Evolutionary conservation across 2,113 vertebrate species (phyloP).

Genomic region (Entomyzon cyanotis): DNA sequence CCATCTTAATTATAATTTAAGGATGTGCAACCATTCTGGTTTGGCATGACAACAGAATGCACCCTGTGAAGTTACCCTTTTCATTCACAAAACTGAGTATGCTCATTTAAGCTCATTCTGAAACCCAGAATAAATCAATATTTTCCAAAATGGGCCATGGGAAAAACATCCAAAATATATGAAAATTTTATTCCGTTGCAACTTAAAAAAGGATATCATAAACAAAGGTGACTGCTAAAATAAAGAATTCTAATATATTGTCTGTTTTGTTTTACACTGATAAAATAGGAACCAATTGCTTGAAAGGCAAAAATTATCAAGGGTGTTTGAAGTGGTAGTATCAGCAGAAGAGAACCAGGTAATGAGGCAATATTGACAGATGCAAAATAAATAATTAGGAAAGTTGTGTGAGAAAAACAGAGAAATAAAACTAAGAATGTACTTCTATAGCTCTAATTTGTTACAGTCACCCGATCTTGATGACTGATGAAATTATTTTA

Average conservation of each 20-base stretch:
- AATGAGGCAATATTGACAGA: background rate
- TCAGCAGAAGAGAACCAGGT: background rate
- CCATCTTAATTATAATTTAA: background rate
- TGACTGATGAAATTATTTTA: background rate
- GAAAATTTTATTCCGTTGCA: background rate
- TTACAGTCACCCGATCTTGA: background rate
- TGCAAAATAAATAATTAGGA: background rate
- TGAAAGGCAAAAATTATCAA: background rate
- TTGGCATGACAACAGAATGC: background rate
- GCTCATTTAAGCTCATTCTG: background rate
- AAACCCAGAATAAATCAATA: background rate
- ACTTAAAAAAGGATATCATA: background rate
- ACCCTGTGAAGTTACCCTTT: background rate
- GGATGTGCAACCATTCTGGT: background rate
- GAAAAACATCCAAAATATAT: background rate
- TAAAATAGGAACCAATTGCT: background rate
- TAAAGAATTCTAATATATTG: background rate
- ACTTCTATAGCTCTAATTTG: background rate
- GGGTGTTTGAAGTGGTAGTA: background rate
- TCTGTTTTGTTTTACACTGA: background rate
- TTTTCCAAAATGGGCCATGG: background rate
- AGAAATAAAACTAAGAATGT: background rate
- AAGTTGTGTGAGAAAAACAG: background rate
- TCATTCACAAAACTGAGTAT: background rate
- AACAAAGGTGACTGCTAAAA: background rate